Conservation (phyloP, 2,113 vertebrate genomes). For the Sinocyclocheilus rhinocerous region DNA sequence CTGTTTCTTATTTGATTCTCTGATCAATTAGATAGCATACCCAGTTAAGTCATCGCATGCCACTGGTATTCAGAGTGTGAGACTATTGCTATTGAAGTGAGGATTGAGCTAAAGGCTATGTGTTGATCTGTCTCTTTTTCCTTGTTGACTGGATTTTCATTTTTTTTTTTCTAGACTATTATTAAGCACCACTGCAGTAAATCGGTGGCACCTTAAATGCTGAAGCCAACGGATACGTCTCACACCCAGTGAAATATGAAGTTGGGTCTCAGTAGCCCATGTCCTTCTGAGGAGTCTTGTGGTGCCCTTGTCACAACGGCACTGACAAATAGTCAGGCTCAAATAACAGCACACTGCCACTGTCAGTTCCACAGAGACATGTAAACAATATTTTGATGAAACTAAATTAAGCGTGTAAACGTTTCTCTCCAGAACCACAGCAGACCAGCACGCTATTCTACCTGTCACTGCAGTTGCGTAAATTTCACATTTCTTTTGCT, state of each 20-base stretch:
- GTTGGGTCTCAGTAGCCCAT: conserved; percentile 26
- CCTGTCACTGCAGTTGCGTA: not conserved
- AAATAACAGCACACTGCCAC: conserved; percentile 44
- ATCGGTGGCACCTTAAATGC: not conserved
- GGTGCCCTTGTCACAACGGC: conserved; percentile 61
- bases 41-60: not conserved
- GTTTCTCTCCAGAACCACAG: conserved; percentile 43
- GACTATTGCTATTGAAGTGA: not conserved
- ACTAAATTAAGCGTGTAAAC: conserved; percentile 64
- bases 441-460: not conserved
- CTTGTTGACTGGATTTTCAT: not conserved
- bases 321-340: conserved; percentile 67
- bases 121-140: not conserved
- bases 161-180: not conserved
- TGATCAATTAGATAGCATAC: not conserved
- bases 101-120: not conserved
- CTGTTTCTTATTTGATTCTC: not conserved
- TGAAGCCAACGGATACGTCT: conserved; percentile 33
- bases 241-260: conserved; percentile 36
- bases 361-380: conserved; percentile 54
- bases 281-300: conserved; percentile 50
- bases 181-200: conserved; percentile 9
- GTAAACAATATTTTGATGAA: conserved; percentile 61
- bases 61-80: not conserved
- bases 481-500: not conserved